A percentile compares a stretch with the other conserved stretches of the same genome.
Evolutionary conservation across 2,113 vertebrate species (phyloP).

Genomic region (Bufo bufo): DNA sequence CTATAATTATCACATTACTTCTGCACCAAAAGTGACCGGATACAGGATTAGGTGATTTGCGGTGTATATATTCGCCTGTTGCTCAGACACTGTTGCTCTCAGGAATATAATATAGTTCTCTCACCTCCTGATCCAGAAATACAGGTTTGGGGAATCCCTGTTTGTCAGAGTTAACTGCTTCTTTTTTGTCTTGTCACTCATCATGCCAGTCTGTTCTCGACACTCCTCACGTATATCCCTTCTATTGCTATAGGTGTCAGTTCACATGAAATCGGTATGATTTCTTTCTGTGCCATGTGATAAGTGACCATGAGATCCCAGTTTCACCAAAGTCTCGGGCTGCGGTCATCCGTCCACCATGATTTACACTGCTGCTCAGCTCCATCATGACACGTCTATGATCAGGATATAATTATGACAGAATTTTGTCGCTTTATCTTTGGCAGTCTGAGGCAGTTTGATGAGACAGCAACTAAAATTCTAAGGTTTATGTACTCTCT

Average conservation of each 20-base stretch:
- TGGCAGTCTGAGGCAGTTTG: neutral
- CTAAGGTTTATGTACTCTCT: neutral
- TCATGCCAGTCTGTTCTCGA: neutral
- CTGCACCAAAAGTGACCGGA: no score
- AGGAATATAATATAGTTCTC: neutral
- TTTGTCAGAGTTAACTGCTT: neutral
- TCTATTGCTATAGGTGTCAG: no score
- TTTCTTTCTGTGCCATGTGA: no score
- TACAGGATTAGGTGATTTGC: no score
- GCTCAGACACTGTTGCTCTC: neutral
- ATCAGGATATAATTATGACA: neutral
- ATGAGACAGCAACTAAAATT: neutral
- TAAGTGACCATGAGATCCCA: neutral
- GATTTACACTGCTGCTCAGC: neutral
- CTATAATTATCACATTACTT: no score
- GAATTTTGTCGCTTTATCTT: neutral
- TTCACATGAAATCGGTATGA: no score
- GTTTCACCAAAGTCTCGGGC: neutral
- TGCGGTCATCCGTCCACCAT: neutral
- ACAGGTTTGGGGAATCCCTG: neutral
- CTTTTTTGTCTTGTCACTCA: neutral
- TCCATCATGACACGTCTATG: neutral
- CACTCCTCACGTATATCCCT: neutral
- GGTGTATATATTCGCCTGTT: neutral
- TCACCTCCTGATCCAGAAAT: neutral